phyloP scores from a whole-genome alignment of 2,797 vertebrate species.

The Sebastes oblongus region DNA sequence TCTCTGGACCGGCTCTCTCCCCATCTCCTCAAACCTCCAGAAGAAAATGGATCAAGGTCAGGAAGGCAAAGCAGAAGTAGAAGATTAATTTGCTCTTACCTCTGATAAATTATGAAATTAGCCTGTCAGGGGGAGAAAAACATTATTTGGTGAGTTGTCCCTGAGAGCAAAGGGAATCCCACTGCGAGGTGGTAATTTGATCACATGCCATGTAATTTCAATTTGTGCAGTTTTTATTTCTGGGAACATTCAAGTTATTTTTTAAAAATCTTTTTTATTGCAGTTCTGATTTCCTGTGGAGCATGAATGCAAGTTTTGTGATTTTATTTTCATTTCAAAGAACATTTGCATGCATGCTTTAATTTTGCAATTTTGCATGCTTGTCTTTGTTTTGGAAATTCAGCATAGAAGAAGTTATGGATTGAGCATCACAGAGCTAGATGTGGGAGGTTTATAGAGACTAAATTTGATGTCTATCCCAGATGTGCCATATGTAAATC shows the following conservation, averaged over 20 bases:
- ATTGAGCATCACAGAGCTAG: not conserved
- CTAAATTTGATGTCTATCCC: not conserved
- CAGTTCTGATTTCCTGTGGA: not conserved
- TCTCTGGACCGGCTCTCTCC: not conserved
- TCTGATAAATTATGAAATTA: slow-evolving; percentile 80
- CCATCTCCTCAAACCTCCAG: slow-evolving; percentile 34
- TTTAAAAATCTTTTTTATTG: not conserved
- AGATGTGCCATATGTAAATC: not conserved
- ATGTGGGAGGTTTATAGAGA: not conserved
- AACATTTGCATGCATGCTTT: not conserved
- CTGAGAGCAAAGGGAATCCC: slow-evolving; percentile 21
- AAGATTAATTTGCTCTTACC: slow-evolving; percentile 80
- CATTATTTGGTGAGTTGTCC: slow-evolving; percentile 66
- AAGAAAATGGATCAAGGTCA: slow-evolving; percentile 69
- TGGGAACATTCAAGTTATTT: not conserved
- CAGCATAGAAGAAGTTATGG: not conserved
- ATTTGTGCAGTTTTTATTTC: slow-evolving; percentile 33
- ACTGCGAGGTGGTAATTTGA: slow-evolving; percentile 31
- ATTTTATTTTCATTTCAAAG: not conserved
- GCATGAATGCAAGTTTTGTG: not conserved
- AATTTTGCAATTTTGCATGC: not conserved
- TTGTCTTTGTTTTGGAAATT: not conserved
- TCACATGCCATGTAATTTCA: slow-evolving; percentile 52
- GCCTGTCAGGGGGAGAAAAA: slow-evolving; percentile 74
- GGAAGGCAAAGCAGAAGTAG: slow-evolving; percentile 56